These are phyloP conservation scores for Gobius niger DNA, from an alignment of 2,113 vertebrate species.

Conservation along the genomic window DNA sequence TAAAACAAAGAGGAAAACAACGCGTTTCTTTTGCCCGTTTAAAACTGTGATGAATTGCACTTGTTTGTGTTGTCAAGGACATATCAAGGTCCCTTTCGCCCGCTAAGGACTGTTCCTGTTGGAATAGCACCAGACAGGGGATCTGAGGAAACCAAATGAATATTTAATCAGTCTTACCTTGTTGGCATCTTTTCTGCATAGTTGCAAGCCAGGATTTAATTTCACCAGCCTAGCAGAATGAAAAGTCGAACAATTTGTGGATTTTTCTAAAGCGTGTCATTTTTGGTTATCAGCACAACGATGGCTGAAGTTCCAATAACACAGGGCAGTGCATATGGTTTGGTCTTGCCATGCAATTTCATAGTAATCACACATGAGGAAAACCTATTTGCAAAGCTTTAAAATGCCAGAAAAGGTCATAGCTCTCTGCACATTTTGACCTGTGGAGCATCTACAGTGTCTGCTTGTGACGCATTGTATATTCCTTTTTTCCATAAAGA, in stretches of 20 bases:
- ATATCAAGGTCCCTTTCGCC: constrained; percentile 39
- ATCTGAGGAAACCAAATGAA: constrained; percentile 48
- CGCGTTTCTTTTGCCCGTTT: neutral
- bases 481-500: constrained; percentile 42
- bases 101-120: constrained; percentile 48
- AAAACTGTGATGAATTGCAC: constrained; percentile 2
- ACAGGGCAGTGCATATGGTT: constrained; percentile 1
- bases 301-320: neutral
- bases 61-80: constrained; percentile 27
- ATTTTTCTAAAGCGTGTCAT: constrained; percentile 20
- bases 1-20: neutral
- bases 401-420: constrained; percentile 13
- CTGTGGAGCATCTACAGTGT: constrained; percentile 26
- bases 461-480: constrained; percentile 35
- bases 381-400: constrained; percentile 3
- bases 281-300: neutral
- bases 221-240: constrained; percentile 43
- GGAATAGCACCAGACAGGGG: constrained; percentile 43
- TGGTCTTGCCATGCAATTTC: neutral
- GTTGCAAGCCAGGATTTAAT: constrained; percentile 41
- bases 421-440: constrained; percentile 41
- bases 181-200: constrained; percentile 40
- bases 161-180: constrained; percentile 62
- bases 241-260: constrained; percentile 24
- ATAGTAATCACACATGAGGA: constrained; percentile 4